These are phyloP conservation scores for Plebejus melissa DNA, from an alignment of 2,888 invertebrate species.

Conservation along the genomic window DNA sequence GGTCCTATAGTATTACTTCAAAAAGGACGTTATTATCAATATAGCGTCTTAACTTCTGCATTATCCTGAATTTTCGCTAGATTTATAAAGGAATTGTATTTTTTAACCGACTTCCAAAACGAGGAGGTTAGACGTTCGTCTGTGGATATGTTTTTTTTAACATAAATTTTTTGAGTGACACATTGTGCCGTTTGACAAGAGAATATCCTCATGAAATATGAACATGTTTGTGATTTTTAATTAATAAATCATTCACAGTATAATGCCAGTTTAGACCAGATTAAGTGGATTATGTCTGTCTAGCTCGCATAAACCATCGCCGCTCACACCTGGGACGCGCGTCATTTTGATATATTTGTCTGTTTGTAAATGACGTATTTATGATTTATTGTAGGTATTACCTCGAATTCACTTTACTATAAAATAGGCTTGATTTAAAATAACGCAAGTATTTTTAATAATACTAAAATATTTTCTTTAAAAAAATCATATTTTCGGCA, in stretches of 20 bases:
- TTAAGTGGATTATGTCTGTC: constrained; percentile 18
- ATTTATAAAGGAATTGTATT: background rate
- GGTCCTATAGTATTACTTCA: too few species aligned
- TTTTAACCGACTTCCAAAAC: too few species aligned
- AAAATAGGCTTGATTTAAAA: too few species aligned
- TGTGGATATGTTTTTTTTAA: too few species aligned
- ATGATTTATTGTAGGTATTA: background rate
- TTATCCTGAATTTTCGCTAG: too few species aligned
- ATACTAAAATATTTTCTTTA: too few species aligned
- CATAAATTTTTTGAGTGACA: background rate
- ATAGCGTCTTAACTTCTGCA: too few species aligned
- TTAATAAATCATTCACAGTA: constrained; percentile 12
- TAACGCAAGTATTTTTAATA: too few species aligned
- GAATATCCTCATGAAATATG: background rate
- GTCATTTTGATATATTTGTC: constrained; percentile 20
- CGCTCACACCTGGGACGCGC: constrained; percentile 10
- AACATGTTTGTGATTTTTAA: constrained; percentile 12
- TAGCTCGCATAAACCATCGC: constrained; percentile 4
- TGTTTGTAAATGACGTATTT: background rate
- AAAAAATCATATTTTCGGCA: background rate
- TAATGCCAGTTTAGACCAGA: constrained; percentile 16
- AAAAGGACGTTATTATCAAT: too few species aligned
- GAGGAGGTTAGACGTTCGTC: too few species aligned
- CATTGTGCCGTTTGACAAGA: background rate
- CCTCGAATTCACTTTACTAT: background rate